Percentiles rank a stretch among this genome's conserved stretches.
phyloP scores from a whole-genome alignment of 2,797 vertebrate genomes.

The Chrysocyon brachyurus region DNA sequence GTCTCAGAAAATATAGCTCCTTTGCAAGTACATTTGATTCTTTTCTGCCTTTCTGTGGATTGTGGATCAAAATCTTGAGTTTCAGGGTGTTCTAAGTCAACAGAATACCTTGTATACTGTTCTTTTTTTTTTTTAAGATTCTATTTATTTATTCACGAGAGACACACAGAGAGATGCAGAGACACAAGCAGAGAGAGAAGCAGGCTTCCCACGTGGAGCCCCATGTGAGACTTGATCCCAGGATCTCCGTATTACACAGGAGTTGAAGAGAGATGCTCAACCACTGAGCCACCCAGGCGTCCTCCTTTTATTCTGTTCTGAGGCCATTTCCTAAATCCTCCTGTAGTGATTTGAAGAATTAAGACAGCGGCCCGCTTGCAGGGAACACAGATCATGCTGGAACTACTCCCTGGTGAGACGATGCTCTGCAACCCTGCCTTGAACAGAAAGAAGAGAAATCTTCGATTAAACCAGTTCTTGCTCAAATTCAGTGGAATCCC shows the following conservation, averaged over 20 bases:
- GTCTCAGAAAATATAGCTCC: not conserved
- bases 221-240: too few species aligned
- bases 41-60: not conserved
- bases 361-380: not conserved
- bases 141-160: too few species aligned
- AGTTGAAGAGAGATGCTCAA: too few species aligned
- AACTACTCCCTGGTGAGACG: not conserved
- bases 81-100: not conserved
- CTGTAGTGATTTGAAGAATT: not conserved
- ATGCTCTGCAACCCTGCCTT: too few species aligned
- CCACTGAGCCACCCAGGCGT: too few species aligned
- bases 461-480: not conserved
- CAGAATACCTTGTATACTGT: not conserved
- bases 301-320: not conserved
- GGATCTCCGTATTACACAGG: too few species aligned
- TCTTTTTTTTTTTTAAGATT: not conserved
- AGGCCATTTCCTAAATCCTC: not conserved
- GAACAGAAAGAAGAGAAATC: not conserved
- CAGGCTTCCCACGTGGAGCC: too few species aligned
- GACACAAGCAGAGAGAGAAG: too few species aligned
- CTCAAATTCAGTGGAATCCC: not conserved
- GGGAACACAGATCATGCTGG: fast-evolving
- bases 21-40: not conserved
- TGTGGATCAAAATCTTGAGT: not conserved
- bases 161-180: too few species aligned